Evolutionary conservation across 2,888 invertebrate genomes (phyloP).

Genomic region (Erebia palarica): DNA sequence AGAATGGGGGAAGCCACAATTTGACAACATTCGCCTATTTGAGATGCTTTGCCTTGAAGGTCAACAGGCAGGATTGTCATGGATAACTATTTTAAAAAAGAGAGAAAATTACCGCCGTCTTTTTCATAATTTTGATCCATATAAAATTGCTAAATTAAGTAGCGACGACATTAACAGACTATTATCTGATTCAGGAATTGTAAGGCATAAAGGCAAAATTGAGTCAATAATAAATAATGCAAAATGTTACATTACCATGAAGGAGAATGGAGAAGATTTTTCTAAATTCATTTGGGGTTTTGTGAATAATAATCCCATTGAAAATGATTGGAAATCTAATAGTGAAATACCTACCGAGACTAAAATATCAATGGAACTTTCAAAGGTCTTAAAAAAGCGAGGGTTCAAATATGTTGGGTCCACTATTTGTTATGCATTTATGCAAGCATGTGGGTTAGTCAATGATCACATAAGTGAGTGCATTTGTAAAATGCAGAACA

Average conservation of each 20-base stretch:
- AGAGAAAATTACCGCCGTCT: conserved; percentile 58
- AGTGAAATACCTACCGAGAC: conserved; percentile 62
- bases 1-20: conserved; percentile 71
- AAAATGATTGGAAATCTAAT: conserved; percentile 56
- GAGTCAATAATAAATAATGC: conserved; percentile 67
- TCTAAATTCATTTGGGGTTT: conserved; percentile 67
- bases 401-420: conserved; percentile 71
- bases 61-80: conserved; percentile 74
- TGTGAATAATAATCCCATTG: conserved; percentile 58
- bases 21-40: conserved; percentile 57
- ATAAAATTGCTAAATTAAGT: conserved; percentile 52
- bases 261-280: conserved; percentile 59
- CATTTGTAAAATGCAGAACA: conserved; percentile 40
- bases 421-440: conserved; percentile 72
- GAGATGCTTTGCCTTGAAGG: conserved; percentile 75
- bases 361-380: conserved; percentile 53
- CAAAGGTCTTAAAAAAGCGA: conserved; percentile 61
- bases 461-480: conserved; percentile 66
- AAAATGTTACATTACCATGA: conserved; percentile 61
- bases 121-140: conserved; percentile 63
- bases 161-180: conserved; percentile 51
- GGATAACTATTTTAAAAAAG: conserved; percentile 72
- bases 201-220: conserved; percentile 68
- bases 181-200: conserved; percentile 51
- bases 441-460: conserved; percentile 75